A percentile compares a stretch with the other conserved stretches of the same genome.
phyloP scores from a whole-genome alignment of 1,140 invertebrate species.

The Drosophila pandora region DNA sequence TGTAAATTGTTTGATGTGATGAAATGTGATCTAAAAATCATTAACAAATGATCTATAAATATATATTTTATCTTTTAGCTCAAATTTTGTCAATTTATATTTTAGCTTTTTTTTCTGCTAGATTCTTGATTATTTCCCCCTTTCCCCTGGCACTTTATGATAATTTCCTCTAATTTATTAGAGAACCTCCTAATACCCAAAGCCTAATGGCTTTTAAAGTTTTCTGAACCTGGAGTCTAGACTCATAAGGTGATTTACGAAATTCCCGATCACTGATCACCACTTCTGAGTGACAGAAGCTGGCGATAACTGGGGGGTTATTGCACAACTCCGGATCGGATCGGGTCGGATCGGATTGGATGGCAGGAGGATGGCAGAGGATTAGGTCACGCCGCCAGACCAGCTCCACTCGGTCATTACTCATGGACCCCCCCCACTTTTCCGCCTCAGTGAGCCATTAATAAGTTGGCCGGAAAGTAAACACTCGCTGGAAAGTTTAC shows the following conservation, averaged over 20 bases:
- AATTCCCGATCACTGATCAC: not conserved
- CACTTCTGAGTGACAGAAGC: too few relatives aligned
- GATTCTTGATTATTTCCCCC: too few relatives aligned
- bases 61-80: too few relatives aligned
- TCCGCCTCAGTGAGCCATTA: slow-evolving; percentile 20
- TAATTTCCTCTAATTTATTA: too few relatives aligned
- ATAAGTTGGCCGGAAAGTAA: slow-evolving; percentile 10
- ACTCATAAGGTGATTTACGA: not conserved
- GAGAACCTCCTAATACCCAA: not conserved
- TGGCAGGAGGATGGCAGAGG: not conserved
- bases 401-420: slow-evolving; percentile 30
- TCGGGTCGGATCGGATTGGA: not conserved
- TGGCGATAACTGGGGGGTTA: not conserved
- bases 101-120: too few relatives aligned
- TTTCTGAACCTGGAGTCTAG: not conserved
- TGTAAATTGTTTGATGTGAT: too few relatives aligned
- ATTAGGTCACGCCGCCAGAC: slow-evolving; percentile 22
- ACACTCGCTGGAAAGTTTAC: not conserved
- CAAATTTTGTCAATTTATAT: too few relatives aligned
- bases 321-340: slow-evolving; percentile 1
- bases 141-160: too few relatives aligned
- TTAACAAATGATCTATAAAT: too few relatives aligned
- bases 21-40: too few relatives aligned
- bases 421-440: slow-evolving; percentile 5
- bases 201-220: not conserved